Evolutionary conservation across 2,113 vertebrate genomes (phyloP), one percentile per base, ranked within the genome.

Genomic region (Syngnathus floridae): DNA sequence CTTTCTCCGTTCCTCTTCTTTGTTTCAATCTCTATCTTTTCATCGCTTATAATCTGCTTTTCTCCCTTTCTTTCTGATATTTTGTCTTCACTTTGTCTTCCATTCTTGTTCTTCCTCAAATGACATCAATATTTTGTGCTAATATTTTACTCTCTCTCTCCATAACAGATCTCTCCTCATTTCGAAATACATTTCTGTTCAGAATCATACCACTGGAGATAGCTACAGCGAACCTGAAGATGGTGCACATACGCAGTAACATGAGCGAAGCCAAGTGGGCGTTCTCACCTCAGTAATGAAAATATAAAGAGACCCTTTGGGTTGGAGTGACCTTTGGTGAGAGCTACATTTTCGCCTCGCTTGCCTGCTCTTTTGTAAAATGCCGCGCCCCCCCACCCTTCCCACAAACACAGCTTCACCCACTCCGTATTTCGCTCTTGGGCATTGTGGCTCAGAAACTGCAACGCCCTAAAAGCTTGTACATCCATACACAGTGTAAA

Each of bases 261-360:
- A 73, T 66, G 72, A 76, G 60, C n/a, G 69, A 51, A 65, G 67
- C 62, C 4, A 46, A 74, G 75, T 19, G 36, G 69, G 56, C 45
- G 61, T 69, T 84, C 74, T 65, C 75, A 65, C 86, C 76, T 79
- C 73, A 66, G 77, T 90, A 87, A 88, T 89, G 85, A 84, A 90
- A 90, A 87, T 89, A 91, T 88, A 86, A 88, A 82, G 70, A 75
- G 82, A 86, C 82, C 85, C 84, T 1, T 77, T 87, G 88, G 87
- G 87, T 84, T 83, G 82, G 46, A 63, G 65, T 90, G 89, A 90
- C 91, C 89, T 92, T 90, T 90, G 74, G 66, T 81, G 78, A 79
- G 80, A n/a, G 69, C 71, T 75, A 73, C 84, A 62, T 86, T 89
- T 87, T 87, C 46, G 62, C 81, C 76, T 88, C 65, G 72, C 84